These are phyloP conservation scores for Tenualosa ilisha DNA, from an alignment of 2,797 vertebrate genomes.

Conservation along the genomic window DNA sequence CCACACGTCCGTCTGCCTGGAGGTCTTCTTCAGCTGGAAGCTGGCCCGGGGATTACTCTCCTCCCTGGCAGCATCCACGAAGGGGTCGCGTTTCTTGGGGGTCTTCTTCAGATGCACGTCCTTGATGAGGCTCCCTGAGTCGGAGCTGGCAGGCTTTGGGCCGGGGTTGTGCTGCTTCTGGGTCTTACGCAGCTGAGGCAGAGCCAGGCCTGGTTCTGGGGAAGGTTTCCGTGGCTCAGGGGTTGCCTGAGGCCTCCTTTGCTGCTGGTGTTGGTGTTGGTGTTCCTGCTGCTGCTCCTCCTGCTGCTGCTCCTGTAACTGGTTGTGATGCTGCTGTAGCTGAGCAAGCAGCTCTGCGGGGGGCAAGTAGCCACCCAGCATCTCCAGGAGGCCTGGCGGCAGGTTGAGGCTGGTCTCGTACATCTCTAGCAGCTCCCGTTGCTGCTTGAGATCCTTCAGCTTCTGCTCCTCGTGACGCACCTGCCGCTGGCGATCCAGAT, in stretches of 20 bases:
- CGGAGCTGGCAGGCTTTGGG: constrained; percentile 49
- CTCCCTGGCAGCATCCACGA: constrained; percentile 67
- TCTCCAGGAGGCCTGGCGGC: constrained; percentile 86
- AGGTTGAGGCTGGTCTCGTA: constrained; percentile 85
- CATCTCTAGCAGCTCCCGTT: constrained; percentile 83
- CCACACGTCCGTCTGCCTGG: constrained; percentile 54
- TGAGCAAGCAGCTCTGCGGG: constrained; percentile 68
- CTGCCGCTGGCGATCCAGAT: constrained; percentile 91
- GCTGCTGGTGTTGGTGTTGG: neutral
- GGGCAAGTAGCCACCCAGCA: constrained; percentile 82
- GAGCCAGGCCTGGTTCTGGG: constrained; percentile 26
- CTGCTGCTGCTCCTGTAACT: neutral
- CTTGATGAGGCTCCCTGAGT: constrained; percentile 68
- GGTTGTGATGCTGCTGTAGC: neutral
- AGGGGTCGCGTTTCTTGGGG: constrained; percentile 74
- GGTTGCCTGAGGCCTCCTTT: constrained; percentile 3
- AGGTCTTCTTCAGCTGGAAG: constrained; percentile 71
- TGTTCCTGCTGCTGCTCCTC: neutral
- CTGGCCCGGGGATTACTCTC: constrained; percentile 48
- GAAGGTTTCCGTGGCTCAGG: constrained; percentile 27
- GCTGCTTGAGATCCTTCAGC: constrained; percentile 84
- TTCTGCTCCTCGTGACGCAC: constrained; percentile 88
- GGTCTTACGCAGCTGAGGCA: constrained; percentile 53
- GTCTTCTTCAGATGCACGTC: constrained; percentile 82
- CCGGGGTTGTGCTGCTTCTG: constrained; percentile 37